phyloP scores from a whole-genome alignment of 1,140 invertebrate genomes.

The Macrobrachium rosenbergii region DNA sequence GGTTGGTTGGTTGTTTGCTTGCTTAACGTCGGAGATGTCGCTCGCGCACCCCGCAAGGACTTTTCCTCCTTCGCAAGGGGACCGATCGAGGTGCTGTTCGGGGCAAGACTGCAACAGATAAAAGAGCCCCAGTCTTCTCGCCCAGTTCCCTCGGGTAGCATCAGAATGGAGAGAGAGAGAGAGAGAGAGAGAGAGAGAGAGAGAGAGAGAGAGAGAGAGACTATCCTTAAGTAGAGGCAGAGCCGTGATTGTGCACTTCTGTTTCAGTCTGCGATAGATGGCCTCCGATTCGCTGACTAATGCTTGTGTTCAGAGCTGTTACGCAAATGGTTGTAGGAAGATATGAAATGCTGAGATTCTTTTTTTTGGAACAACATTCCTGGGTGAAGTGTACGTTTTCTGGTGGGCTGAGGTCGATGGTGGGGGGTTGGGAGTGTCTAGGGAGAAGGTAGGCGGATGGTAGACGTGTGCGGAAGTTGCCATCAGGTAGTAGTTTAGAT shows the following conservation, averaged over 20 bases:
- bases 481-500: not conserved
- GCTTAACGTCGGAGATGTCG: no score
- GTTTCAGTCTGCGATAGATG: not conserved
- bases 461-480: not conserved
- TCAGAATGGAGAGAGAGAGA: not conserved
- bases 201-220: not conserved
- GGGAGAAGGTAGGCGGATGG: no score
- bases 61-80: not conserved
- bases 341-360: no score
- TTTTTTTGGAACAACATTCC: no score
- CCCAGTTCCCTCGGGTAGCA: not conserved
- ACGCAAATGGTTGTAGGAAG: not conserved
- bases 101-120: not conserved
- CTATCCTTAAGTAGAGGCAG: not conserved
- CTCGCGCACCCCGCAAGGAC: not conserved
- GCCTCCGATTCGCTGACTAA: not conserved
- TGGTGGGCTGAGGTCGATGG: no score
- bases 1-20: no score
- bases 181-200: constrained; percentile 9
- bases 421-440: no score
- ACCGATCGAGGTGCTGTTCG: not conserved
- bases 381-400: no score
- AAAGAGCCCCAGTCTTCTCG: not conserved
- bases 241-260: not conserved
- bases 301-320: not conserved